Percentiles rank a stretch among this genome's conserved stretches.
phyloP scores from a whole-genome alignment of 2,113 vertebrate species.

The Micronycteris hirsuta region DNA sequence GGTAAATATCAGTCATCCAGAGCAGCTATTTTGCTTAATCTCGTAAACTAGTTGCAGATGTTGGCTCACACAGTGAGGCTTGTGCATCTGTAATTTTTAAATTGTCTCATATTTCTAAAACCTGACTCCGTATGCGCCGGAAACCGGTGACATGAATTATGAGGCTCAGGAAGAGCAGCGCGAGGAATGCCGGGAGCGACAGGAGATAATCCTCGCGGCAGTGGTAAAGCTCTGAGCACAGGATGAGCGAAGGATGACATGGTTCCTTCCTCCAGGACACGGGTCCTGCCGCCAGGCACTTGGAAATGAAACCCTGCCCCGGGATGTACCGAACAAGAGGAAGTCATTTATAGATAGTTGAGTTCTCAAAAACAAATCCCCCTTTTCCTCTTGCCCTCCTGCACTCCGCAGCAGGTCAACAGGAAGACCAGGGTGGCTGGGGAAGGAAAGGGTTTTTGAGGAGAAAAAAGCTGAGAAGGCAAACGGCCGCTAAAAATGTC shows the following conservation, averaged over 20 bases:
- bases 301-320: constrained; percentile 64
- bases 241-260: constrained; percentile 81
- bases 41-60: constrained; percentile 70
- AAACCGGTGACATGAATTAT: constrained; percentile 74
- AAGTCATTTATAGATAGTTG: constrained; percentile 75
- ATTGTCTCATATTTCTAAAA: constrained; percentile 69
- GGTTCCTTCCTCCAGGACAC: constrained; percentile 81
- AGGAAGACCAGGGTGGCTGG: constrained; percentile 75
- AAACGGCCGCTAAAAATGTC: background rate
- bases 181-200: constrained; percentile 69
- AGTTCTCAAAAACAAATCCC: constrained; percentile 71
- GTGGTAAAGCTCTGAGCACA: constrained; percentile 71
- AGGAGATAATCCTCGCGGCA: constrained; percentile 72
- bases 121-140: constrained; percentile 65
- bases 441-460: constrained; percentile 39
- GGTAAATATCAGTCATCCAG: constrained; percentile 67
- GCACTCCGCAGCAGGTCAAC: constrained; percentile 66
- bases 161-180: constrained; percentile 77
- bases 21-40: constrained; percentile 67
- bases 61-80: constrained; percentile 48
- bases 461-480: background rate
- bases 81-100: constrained; percentile 73
- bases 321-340: constrained; percentile 68
- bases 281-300: constrained; percentile 62
- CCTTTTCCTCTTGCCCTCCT: constrained; percentile 55